Evolutionary conservation across 2,113 vertebrate genomes (phyloP).

Genomic region (Thunnus thynnus): DNA sequence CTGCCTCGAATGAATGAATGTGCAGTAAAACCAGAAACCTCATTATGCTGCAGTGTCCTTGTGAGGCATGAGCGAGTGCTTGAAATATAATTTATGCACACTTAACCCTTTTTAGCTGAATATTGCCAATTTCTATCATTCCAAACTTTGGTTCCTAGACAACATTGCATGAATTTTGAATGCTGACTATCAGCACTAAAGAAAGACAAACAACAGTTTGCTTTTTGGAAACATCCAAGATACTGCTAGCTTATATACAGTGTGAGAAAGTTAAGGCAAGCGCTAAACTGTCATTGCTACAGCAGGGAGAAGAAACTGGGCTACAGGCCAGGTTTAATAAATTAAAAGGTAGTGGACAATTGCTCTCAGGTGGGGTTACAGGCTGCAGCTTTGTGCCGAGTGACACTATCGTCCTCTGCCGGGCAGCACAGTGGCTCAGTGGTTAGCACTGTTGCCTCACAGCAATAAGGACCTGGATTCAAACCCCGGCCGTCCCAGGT

Average conservation of each 20-base stretch:
- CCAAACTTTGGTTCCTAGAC: background rate
- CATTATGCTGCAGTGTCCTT: background rate
- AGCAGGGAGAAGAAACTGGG: background rate
- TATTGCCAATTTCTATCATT: background rate
- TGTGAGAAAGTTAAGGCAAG: constrained; percentile 7
- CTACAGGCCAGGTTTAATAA: constrained; percentile 9
- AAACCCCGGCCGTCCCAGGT: no score
- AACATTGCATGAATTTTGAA: background rate
- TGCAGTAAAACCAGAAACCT: background rate
- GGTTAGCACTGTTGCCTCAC: no score
- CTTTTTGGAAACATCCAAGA: background rate
- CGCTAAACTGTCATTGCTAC: constrained; percentile 22
- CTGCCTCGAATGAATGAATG: constrained; percentile 3
- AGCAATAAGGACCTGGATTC: no score
- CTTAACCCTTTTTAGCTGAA: background rate
- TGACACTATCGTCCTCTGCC: background rate
- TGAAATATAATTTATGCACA: background rate
- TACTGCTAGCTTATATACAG: background rate
- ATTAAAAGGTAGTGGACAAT: constrained; percentile 7
- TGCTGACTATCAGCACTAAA: constrained; percentile 1
- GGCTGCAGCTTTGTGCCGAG: background rate
- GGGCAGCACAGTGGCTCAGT: no score
- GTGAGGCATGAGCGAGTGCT: background rate
- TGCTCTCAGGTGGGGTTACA: background rate
- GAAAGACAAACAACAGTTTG: background rate